Evolutionary conservation across 2,888 invertebrate genomes (phyloP), one percentile per base, ranked within the genome.

Genomic region (Hirtodrosophila trivittata): DNA sequence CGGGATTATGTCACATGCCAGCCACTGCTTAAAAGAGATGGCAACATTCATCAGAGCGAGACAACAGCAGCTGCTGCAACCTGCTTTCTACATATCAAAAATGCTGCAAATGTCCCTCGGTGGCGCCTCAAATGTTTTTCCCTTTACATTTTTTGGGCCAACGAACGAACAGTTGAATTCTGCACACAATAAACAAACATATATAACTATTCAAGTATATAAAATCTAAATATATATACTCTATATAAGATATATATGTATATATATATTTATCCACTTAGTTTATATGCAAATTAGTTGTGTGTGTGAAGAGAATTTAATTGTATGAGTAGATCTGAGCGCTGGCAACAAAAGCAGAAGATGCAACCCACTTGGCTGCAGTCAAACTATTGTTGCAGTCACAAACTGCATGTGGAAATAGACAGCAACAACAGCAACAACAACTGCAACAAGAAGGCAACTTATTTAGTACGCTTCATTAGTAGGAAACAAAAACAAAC

Each of bases 351-450:
- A 66, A 56, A 16, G 10, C 10, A 10, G 47, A 45, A 52, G 35
- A 45, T 45, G 54, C 45, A 46, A 16, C 30, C 54, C 81, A 64
- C 75, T 77, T 67, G 18, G 58, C 72, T 77, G 76, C 69, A 52
- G 63, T 33, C 72, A 75, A 86, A 87, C 86, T 86, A 86, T 87
- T 87, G 87, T 87, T 87, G 62, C 69, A 75, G 87, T 86, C 87
- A 87, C 87, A 87, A 78, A 78, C 87, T 80, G 80, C 59, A 75
- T 77, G 72, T 77, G 77, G 58, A 77, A 81, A 75, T 68, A 77
- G 77, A 71, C 66, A 39, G 41, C 10, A 46, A 42, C 49, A 43
- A n/a, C 12, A 43, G 30, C 42, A 32, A 32, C 26, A 35, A 42
- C 16, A 43, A 13, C 57, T 37, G 10, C 57, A 49, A 28, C 42